Evolutionary conservation across 2,113 vertebrate genomes (phyloP).

Genomic region (human): GRCh38 chr13:73364501-73365000

Average conservation of each 20-base stretch:
- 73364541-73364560: not conserved
- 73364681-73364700: not conserved
- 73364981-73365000: not conserved
- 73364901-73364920: not conserved
- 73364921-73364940: not conserved
- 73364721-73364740: not conserved
- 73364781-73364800: not conserved
- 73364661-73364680: not conserved
- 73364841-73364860: not conserved
- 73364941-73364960: not conserved
- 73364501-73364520: not conserved
- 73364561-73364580: not conserved
- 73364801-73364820: not conserved
- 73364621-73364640: not conserved
- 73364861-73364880: not conserved
- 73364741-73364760: not conserved
- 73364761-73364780: not conserved
- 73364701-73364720: not conserved
- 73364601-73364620: not conserved
- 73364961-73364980: not conserved
- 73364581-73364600: not conserved
- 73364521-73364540: not conserved
- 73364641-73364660: not conserved
- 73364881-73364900: not conserved
- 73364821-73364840: not conserved